Evolutionary conservation across 2,888 invertebrate genomes (phyloP).

Genomic region (Eugnorisma glareosa): DNA sequence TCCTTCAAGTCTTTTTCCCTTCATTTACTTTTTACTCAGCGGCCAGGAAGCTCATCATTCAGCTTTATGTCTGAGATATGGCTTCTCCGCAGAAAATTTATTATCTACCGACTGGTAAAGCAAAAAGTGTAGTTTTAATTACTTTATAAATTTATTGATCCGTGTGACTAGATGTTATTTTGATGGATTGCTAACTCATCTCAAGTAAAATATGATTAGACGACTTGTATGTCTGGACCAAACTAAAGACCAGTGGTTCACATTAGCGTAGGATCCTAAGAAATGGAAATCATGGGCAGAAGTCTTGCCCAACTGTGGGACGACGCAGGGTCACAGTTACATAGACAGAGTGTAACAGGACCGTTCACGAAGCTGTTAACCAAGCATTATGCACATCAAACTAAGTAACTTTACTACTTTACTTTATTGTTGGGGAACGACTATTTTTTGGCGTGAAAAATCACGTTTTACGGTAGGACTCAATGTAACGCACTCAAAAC

Average conservation of each 20-base stretch:
- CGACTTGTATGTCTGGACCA: neutral
- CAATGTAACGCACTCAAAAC: too few species aligned
- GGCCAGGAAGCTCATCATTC: slow-evolving; percentile 39
- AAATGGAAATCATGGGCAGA: neutral
- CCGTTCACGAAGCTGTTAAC: too few species aligned
- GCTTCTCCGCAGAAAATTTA: slow-evolving; percentile 31
- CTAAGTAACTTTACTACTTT: too few species aligned
- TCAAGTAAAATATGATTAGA: neutral
- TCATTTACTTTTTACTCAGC: slow-evolving; percentile 26
- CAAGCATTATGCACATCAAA: too few species aligned
- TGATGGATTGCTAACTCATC: neutral
- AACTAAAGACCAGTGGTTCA: neutral
- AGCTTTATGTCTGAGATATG: slow-evolving; percentile 29
- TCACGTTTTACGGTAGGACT: too few species aligned
- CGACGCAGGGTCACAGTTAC: neutral
- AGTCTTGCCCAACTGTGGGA: neutral
- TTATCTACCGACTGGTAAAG: neutral
- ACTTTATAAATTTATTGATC: slow-evolving; percentile 20
- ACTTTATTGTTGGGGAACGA: too few species aligned
- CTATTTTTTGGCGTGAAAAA: too few species aligned
- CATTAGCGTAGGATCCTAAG: neutral
- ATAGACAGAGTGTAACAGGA: too few species aligned
- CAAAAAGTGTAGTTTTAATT: slow-evolving; percentile 40
- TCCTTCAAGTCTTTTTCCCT: slow-evolving; percentile 19
- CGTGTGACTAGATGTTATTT: neutral